Conservation (phyloP, 2,113 vertebrate genomes). For the Salvelinus namaycush region DNA sequence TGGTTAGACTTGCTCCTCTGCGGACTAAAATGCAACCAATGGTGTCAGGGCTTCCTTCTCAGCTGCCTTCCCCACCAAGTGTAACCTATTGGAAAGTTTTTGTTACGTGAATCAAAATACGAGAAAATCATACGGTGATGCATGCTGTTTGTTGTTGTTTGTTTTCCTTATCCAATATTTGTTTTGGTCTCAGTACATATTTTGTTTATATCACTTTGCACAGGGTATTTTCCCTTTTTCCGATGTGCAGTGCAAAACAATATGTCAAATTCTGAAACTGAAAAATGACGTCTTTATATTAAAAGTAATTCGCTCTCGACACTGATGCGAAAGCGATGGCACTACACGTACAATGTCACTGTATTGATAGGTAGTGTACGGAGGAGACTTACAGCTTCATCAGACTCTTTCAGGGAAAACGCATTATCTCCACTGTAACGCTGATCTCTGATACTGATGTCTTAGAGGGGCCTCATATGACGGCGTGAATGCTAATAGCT, state of each 20-base stretch:
- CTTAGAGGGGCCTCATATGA: conserved; percentile 29
- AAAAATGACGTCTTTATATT: conserved; percentile 53
- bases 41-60: too few species aligned
- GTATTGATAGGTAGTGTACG: conserved; percentile 50
- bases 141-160: conserved; percentile 5
- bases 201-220: conserved; percentile 25
- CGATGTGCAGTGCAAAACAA: neutral
- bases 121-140: neutral
- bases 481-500: conserved; percentile 45
- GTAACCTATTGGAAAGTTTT: neutral
- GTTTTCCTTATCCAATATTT: conserved; percentile 34
- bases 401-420: conserved; percentile 21
- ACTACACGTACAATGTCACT: conserved; percentile 48
- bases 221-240: neutral
- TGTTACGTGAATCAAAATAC: too few species aligned
- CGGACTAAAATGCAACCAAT: neutral
- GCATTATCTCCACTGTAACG: conserved; percentile 30
- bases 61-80: neutral
- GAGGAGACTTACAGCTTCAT: conserved; percentile 30
- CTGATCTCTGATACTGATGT: conserved; percentile 29
- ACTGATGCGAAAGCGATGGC: conserved; percentile 44
- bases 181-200: conserved; percentile 6
- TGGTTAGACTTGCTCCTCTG: neutral
- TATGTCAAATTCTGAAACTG: conserved; percentile 40
- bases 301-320: conserved; percentile 45